These are phyloP conservation scores for Planiliza haematocheilus DNA, from an alignment of 2,113 vertebrate species.

Conservation along the genomic window DNA sequence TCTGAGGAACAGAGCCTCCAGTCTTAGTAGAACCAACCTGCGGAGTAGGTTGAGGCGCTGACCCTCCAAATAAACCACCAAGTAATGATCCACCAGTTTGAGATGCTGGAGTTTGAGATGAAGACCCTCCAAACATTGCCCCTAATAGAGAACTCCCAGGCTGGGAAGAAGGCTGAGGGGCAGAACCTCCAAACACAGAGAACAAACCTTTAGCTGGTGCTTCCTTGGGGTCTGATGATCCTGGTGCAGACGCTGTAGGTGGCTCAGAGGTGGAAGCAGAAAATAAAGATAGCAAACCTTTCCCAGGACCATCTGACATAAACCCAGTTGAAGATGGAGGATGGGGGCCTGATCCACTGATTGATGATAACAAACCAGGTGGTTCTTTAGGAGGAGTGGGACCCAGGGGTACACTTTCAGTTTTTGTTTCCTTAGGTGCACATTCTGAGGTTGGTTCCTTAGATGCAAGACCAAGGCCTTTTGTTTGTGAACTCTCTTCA, in stretches of 20 bases:
- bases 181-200: conserved; percentile 68
- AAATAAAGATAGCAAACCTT: conserved; percentile 87
- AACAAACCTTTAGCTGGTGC: conserved; percentile 66
- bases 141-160: conserved; percentile 83
- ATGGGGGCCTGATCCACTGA: conserved; percentile 52
- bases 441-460: conserved; percentile 20
- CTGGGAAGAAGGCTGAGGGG: conserved; percentile 69
- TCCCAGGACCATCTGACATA: conserved; percentile 61
- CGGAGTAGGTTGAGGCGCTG: conserved; percentile 50
- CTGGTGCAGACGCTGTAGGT: conserved; percentile 26
- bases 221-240: conserved; percentile 50
- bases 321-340: conserved; percentile 34
- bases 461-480: conserved; percentile 24
- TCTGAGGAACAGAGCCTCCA: conserved; percentile 43
- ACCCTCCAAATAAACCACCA: conserved; percentile 73
- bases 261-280: conserved; percentile 60
- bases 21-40: conserved; percentile 46
- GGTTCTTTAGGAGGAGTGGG: conserved; percentile 32
- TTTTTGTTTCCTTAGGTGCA: conserved; percentile 30
- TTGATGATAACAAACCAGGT: conserved; percentile 40
- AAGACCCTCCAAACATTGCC: conserved; percentile 87
- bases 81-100: conserved; percentile 73
- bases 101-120: conserved; percentile 58
- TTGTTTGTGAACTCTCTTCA: conserved; percentile 17
- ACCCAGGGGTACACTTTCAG: conserved; percentile 31